Conservation (phyloP, 2,797 vertebrate genomes). For the Poecilia velifera region DNA sequence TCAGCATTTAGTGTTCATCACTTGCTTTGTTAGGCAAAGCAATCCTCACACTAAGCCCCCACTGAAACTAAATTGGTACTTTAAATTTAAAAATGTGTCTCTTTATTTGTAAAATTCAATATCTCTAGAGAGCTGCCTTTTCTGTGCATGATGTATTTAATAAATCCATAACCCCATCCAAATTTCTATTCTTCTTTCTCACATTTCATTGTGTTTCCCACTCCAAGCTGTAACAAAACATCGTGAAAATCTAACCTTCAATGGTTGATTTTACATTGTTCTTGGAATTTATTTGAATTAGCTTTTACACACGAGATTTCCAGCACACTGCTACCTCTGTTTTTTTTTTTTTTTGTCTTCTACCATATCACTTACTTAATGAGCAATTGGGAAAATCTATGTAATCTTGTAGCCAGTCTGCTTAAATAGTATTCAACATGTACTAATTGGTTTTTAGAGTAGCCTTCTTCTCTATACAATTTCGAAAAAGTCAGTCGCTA, state of each 20-base stretch:
- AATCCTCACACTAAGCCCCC: conserved; percentile 24
- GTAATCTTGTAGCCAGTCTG: neutral
- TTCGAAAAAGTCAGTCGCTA: neutral
- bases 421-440: neutral
- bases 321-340: neutral
- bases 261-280: neutral
- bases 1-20: conserved; percentile 58
- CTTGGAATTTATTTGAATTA: neutral
- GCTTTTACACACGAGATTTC: neutral
- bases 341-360: neutral
- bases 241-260: neutral
- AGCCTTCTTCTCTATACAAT: neutral
- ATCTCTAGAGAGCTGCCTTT: conserved; percentile 21
- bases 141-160: neutral
- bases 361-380: neutral
- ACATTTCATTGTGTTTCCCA: neutral
- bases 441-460: neutral
- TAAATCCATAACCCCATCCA: neutral
- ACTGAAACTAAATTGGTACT: conserved; percentile 19
- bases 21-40: conserved; percentile 55
- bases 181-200: neutral
- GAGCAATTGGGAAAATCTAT: neutral
- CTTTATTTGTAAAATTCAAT: conserved; percentile 31
- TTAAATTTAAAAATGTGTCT: conserved; percentile 25
- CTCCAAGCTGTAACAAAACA: neutral